Percentiles rank a stretch among this genome's conserved stretches.
Conservation (phyloP, 53 echinoderm and acorn worm genomes). For the Holothuria scabra region DNA sequence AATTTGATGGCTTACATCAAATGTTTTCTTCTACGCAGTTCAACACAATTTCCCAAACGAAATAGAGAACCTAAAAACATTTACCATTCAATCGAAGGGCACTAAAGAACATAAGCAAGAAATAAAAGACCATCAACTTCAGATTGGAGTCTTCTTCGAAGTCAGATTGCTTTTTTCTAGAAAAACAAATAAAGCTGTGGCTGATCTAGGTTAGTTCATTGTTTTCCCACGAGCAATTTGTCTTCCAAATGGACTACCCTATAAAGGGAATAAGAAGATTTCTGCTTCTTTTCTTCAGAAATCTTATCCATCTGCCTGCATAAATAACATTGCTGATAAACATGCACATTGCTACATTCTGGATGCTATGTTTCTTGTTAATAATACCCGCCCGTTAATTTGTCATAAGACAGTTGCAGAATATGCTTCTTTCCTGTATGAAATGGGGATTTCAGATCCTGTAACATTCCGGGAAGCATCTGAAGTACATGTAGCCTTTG, state of each 20-base stretch:
- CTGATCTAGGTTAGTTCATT: conserved; percentile 9
- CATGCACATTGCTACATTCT: not conserved
- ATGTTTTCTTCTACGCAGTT: conserved; percentile 15
- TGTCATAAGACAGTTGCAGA: too few species aligned
- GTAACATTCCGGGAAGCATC: not conserved
- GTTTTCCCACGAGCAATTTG: conserved; percentile 33
- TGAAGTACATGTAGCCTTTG: conserved; percentile 37
- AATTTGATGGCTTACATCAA: conserved; percentile 35
- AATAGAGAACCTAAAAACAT: conserved; percentile 28
- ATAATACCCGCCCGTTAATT: too few species aligned
- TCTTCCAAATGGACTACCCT: conserved; percentile 1
- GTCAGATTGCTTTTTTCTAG: conserved; percentile 25
- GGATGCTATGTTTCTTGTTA: conserved; percentile 48
- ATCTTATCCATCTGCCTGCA: conserved; percentile 8
- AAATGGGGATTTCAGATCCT: conserved; percentile 6
- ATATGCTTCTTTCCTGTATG: conserved; percentile 29
- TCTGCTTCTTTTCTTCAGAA: too few species aligned
- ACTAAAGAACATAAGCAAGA: conserved; percentile 36
- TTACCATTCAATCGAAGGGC: not conserved
- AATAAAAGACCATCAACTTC: conserved; percentile 50
- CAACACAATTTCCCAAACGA: not conserved
- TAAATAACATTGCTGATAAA: too few species aligned
- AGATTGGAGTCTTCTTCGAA: conserved; percentile 20
- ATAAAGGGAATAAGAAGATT: conserved; percentile 14
- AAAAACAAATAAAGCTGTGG: not conserved